Base-by-base conservation (phyloP, 1,140 invertebrate species). In the Zaprionus nigranus region DNA sequence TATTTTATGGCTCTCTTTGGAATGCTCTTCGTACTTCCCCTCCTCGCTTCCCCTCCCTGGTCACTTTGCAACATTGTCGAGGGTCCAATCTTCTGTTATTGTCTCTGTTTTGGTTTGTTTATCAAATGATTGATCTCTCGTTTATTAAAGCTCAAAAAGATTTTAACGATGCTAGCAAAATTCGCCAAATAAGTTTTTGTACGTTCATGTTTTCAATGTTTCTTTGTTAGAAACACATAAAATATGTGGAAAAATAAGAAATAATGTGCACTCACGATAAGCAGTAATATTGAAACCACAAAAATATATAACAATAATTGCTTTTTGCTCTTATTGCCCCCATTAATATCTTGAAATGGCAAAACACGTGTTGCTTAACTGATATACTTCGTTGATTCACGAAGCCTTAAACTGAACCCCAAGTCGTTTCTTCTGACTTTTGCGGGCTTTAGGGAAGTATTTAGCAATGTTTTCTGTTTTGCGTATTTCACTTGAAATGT, bases 71-170 rank as follows among this genome's bases (percentile, higher is more conserved):
- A 75, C 65, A 75, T 49, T 65, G 65, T 38, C 36, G 36, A 34
- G 51, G 17, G 24, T 64, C 24, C 3, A 40, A 49, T 67, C 24
- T 49, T 77, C 71, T 62, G 24, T 62, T 66, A 49, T 56, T 69
- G 34, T 65, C 64, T 49, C 36, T 28, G 65, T 63, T 43, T 46
- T 24, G 57, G 54, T 61, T 77, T 51, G 53, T 51, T 78, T 80
- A 83, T 84, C 84, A 78, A 76, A 81, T 83, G 81, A 87, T 88
- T 88, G 80, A 87, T 87, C 81, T 75, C 60, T 63, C 59, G 59
- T 78, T 82, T 69, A 73, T 73, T 79, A 40, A 56, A 57, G 36
- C 49, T 72, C 54, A 17, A 46, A n/a, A 78, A 74, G 49, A 73
- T 82, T 60, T 49, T 65, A 38, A 79, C 69, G 53, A 17, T 36